Conservation (phyloP, 2,797 vertebrate species). For the Novumbra hubbsi region DNA sequence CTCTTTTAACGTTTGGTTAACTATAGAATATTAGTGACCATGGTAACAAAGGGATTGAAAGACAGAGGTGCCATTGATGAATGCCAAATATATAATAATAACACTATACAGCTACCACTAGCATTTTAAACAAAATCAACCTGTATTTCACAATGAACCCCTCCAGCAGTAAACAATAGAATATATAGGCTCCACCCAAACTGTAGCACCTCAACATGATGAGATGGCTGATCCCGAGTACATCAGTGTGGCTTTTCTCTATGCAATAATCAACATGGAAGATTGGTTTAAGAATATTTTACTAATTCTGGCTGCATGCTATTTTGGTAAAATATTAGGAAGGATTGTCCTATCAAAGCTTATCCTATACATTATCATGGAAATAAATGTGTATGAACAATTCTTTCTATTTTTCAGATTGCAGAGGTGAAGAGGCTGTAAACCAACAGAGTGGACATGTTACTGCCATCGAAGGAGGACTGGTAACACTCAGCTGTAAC, state of each 20-base stretch:
- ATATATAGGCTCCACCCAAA: background rate
- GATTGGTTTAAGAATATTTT: background rate
- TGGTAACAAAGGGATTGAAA: too few species aligned
- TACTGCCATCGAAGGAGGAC: conserved; percentile 10
- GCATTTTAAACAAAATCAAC: background rate
- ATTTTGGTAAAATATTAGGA: background rate
- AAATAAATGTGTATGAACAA: background rate
- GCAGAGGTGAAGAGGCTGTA: background rate
- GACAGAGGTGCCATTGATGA: too few species aligned
- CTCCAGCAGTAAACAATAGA: background rate
- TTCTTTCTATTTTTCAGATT: background rate
- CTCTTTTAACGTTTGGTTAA: too few species aligned
- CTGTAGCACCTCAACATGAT: background rate
- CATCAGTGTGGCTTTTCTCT: background rate
- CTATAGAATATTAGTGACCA: too few species aligned
- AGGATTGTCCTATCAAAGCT: background rate
- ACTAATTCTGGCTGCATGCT: background rate
- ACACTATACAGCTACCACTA: background rate
- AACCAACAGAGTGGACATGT: background rate
- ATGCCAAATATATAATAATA: too few species aligned
- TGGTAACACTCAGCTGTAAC: conserved; percentile 29
- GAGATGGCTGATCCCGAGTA: background rate
- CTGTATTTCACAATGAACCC: background rate
- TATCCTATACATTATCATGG: background rate
- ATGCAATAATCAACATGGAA: background rate